These are phyloP conservation scores for Tethea ocularis DNA, from an alignment of 2,888 invertebrate species.

Conservation along the genomic window DNA sequence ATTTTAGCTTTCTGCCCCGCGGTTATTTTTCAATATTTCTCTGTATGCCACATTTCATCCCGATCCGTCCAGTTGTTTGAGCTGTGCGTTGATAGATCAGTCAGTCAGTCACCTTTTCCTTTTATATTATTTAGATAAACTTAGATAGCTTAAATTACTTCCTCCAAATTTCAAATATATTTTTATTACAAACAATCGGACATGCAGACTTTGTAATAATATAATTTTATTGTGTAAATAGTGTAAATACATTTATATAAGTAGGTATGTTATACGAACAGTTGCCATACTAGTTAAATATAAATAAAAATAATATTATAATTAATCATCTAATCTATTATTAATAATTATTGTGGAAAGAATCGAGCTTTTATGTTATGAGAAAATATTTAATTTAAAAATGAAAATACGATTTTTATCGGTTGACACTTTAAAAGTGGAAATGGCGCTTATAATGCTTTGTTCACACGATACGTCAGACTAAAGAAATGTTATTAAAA, in stretches of 20 bases:
- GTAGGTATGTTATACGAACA: slow-evolving; percentile 53
- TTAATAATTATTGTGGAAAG: slow-evolving; percentile 41
- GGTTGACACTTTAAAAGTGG: slow-evolving; percentile 39
- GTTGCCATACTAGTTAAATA: slow-evolving; percentile 65
- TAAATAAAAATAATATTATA: slow-evolving; percentile 29
- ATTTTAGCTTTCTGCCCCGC: too few relatives aligned
- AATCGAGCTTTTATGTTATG: slow-evolving; percentile 59
- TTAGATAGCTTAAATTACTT: background rate
- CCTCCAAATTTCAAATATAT: slow-evolving; percentile 4
- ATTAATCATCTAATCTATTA: slow-evolving; percentile 38
- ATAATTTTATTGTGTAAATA: slow-evolving; percentile 42
- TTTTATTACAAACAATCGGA: slow-evolving; percentile 18
- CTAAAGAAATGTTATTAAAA: background rate
- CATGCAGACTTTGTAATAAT: slow-evolving; percentile 31
- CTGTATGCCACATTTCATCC: too few relatives aligned
- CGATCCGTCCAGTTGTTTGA: too few relatives aligned
- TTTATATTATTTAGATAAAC: too few relatives aligned
- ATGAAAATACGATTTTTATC: slow-evolving; percentile 13
- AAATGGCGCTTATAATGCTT: slow-evolving; percentile 7
- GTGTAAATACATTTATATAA: slow-evolving; percentile 36
- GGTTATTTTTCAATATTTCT: too few relatives aligned
- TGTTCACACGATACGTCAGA: slow-evolving; percentile 1
- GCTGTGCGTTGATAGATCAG: too few relatives aligned
- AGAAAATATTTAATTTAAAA: slow-evolving; percentile 23
- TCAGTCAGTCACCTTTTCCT: too few relatives aligned